A percentile compares a stretch with the other conserved stretches of the same genome.
Evolutionary conservation across 2,797 vertebrate species (phyloP).

Genomic region (Sebastes alutus): DNA sequence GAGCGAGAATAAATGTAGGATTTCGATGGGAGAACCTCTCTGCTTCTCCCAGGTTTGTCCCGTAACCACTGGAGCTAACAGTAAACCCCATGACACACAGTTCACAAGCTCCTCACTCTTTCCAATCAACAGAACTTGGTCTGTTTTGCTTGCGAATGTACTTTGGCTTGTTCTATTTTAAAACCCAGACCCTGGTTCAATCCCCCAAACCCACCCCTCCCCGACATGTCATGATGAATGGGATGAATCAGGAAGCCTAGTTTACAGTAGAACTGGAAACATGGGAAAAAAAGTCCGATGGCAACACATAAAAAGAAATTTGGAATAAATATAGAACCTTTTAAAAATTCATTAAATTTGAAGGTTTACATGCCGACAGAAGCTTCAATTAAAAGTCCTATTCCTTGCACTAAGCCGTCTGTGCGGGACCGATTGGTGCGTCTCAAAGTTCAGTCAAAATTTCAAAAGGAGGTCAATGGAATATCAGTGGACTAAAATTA

Average conservation of each 20-base stretch:
- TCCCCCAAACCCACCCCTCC: constrained; percentile 56
- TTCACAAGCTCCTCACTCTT: constrained; percentile 87
- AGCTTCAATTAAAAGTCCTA: neutral
- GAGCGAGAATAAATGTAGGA: constrained; percentile 72
- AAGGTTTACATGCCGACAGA: constrained; percentile 8
- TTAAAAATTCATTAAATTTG: constrained; percentile 24
- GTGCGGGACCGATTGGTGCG: neutral
- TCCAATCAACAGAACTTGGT: constrained; percentile 84
- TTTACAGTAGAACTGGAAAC: constrained; percentile 76
- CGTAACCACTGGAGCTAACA: constrained; percentile 75
- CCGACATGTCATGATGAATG: constrained; percentile 74
- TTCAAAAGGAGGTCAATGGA: neutral
- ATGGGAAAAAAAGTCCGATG: constrained; percentile 67
- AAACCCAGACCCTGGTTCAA: constrained; percentile 76
- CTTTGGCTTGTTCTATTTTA: constrained; percentile 87
- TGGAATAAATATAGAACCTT: constrained; percentile 31
- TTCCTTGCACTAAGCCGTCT: neutral
- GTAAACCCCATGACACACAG: constrained; percentile 81
- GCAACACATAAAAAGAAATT: constrained; percentile 62
- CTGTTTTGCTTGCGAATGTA: constrained; percentile 83
- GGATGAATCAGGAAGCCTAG: constrained; percentile 74
- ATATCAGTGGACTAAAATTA: neutral
- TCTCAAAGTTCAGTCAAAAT: constrained; percentile 4
- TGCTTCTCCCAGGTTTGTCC: constrained; percentile 72
- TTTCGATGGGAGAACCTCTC: constrained; percentile 72